These are phyloP conservation scores for Amphimallon solstitiale DNA, from an alignment of 2,888 invertebrate species.

Conservation along the genomic window DNA sequence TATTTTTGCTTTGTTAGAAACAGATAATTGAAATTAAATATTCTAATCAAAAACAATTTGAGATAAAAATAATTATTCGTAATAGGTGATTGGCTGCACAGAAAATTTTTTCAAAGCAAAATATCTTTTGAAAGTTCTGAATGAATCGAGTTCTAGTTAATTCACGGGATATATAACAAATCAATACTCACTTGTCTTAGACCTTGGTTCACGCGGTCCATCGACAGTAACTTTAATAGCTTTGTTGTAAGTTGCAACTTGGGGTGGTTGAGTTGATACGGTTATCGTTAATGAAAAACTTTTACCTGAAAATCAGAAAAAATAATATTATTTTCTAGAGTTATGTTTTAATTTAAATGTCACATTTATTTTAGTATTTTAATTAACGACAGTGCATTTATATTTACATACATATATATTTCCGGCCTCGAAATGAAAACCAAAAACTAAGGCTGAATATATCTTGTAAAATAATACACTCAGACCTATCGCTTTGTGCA, in stretches of 20 bases:
- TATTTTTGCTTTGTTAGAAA: conserved; percentile 4
- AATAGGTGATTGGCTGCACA: neutral
- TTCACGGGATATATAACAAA: conserved; percentile 1
- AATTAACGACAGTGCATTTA: too few relatives aligned
- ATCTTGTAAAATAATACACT: too few relatives aligned
- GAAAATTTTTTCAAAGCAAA: neutral
- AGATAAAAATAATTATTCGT: too few relatives aligned
- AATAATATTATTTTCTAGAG: neutral
- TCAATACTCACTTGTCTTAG: conserved; percentile 85
- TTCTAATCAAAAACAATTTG: too few relatives aligned
- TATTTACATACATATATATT: too few relatives aligned
- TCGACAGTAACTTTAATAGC: conserved; percentile 99
- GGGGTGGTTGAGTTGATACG: conserved; percentile 93
- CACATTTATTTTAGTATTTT: too few relatives aligned
- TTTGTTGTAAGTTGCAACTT: conserved; percentile 94
- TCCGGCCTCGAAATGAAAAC: too few relatives aligned
- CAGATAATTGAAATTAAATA: neutral
- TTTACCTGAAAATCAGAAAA: conserved; percentile 79
- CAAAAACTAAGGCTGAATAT: too few relatives aligned
- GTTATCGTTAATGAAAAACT: conserved; percentile 97
- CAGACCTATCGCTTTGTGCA: too few relatives aligned
- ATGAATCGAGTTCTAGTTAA: neutral
- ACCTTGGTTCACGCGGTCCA: conserved; percentile 94
- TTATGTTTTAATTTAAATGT: too few relatives aligned
- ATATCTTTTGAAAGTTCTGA: neutral